These are phyloP conservation scores for Brachyopa scutellaris DNA, from an alignment of 2,888 invertebrate genomes.

Conservation along the genomic window DNA sequence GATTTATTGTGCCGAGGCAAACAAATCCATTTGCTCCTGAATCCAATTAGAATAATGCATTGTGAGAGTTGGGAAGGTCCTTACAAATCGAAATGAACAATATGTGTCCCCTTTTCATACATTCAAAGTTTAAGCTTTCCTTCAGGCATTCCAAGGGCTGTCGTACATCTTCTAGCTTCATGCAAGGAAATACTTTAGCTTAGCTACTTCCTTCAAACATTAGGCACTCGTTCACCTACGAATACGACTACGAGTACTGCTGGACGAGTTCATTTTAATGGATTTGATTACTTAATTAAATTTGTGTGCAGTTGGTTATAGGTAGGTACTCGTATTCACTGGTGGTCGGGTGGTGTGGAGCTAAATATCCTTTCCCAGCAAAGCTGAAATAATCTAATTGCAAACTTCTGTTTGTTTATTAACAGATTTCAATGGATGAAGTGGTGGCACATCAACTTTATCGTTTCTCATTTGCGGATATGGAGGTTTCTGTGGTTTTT, in stretches of 20 bases:
- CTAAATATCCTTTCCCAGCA: constrained; percentile 12
- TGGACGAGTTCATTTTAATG: constrained; percentile 61
- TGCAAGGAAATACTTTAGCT: constrained; percentile 48
- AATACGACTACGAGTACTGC: neutral
- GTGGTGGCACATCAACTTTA: constrained; percentile 72
- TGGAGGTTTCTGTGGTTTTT: constrained; percentile 46
- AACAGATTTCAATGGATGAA: constrained; percentile 71
- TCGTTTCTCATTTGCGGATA: constrained; percentile 70
- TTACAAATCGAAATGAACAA: constrained; percentile 51
- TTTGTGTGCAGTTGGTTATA: constrained; percentile 68
- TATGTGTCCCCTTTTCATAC: constrained; percentile 43
- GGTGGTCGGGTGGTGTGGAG: neutral
- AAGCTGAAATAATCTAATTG: constrained; percentile 70
- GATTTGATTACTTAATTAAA: constrained; percentile 73
- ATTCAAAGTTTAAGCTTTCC: constrained; percentile 37
- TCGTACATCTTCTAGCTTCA: neutral
- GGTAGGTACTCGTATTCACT: constrained; percentile 9
- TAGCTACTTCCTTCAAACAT: constrained; percentile 6
- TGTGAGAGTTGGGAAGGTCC: constrained; percentile 23
- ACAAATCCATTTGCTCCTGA: constrained; percentile 67
- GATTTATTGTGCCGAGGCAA: constrained; percentile 60
- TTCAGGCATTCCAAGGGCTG: neutral
- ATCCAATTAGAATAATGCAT: constrained; percentile 72
- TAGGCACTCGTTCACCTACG: too few relatives aligned
- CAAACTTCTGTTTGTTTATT: constrained; percentile 73